A percentile compares a stretch with the other conserved stretches of the same genome.
Evolutionary conservation across 1,140 invertebrate species (phyloP).

Genomic region (Pachypsylla venusta): DNA sequence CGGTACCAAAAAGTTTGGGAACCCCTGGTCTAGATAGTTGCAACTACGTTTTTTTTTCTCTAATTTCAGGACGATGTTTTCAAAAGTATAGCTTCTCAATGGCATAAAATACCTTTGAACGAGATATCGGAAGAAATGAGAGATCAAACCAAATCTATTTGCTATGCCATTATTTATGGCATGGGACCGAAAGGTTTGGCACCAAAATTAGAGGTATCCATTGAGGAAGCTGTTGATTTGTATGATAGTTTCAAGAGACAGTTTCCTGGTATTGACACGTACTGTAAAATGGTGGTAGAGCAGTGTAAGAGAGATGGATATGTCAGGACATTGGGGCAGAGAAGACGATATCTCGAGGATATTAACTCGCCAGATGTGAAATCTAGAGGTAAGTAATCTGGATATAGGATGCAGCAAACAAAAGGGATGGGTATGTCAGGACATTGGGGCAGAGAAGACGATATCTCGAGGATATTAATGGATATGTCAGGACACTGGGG

Average conservation of each 20-base stretch:
- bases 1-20: too few species aligned
- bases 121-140: slow-evolving; percentile 55
- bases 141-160: slow-evolving; percentile 82
- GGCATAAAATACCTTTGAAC: slow-evolving; percentile 49
- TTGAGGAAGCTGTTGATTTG: slow-evolving; percentile 63
- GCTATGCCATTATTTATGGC: slow-evolving; percentile 97
- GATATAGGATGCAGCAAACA: too few species aligned
- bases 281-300: slow-evolving; percentile 47
- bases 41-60: too few species aligned
- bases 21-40: too few species aligned
- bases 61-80: slow-evolving; percentile 63
- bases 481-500: too few species aligned
- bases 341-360: slow-evolving; percentile 60
- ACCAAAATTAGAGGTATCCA: slow-evolving; percentile 60
- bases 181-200: slow-evolving; percentile 78
- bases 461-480: too few species aligned
- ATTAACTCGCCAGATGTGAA: slow-evolving; percentile 48
- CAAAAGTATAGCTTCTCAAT: slow-evolving; percentile 65
- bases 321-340: slow-evolving; percentile 64
- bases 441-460: too few species aligned
- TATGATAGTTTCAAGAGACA: slow-evolving; percentile 66
- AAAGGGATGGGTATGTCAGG: too few species aligned
- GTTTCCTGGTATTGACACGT: slow-evolving; percentile 53
- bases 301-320: slow-evolving; percentile 56
- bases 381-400: slow-evolving; percentile 38